phyloP scores from a whole-genome alignment of 23 tunicate genomes.

The Ascidia mentula region DNA sequence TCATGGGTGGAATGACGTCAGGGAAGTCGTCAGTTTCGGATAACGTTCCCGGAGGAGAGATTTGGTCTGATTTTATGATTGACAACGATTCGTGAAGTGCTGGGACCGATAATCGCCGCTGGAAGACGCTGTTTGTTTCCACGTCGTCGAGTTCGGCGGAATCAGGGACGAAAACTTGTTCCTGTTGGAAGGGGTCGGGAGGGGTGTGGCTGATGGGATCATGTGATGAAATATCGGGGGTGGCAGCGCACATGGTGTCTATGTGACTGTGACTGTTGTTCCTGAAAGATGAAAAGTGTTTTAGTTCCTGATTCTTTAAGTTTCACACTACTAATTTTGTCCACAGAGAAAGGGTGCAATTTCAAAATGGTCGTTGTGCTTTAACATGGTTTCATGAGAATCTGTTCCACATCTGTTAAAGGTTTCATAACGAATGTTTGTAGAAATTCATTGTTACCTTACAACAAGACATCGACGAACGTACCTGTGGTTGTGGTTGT shows the following conservation, averaged over 20 bases:
- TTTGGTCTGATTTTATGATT: conserved; percentile 50
- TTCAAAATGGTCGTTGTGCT: too few species aligned
- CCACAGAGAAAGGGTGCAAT: too few species aligned
- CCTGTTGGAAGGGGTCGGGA: conserved; percentile 55
- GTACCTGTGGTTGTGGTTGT: conserved; percentile 49
- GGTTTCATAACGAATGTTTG: too few species aligned
- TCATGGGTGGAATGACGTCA: conserved; percentile 51
- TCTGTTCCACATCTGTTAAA: too few species aligned
- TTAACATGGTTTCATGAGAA: too few species aligned
- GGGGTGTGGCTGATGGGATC: conserved; percentile 24
- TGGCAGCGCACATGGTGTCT: not conserved
- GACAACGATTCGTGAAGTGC: conserved; percentile 44
- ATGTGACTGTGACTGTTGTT: conserved; percentile 5
- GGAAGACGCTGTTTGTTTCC: not conserved
- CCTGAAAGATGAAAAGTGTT: not conserved
- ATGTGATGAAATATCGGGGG: conserved; percentile 9
- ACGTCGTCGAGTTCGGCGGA: conserved; percentile 34
- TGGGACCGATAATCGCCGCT: conserved; percentile 49
- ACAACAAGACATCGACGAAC: too few species aligned
- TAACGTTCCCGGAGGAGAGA: conserved; percentile 37
- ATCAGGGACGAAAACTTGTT: conserved; percentile 76
- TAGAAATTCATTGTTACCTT: too few species aligned
- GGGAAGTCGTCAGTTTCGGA: conserved; percentile 34
- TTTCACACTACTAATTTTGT: too few species aligned
- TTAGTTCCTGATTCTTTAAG: too few species aligned